Conservation (phyloP, 1,140 invertebrate species). For the Heliconius nattereri region DNA sequence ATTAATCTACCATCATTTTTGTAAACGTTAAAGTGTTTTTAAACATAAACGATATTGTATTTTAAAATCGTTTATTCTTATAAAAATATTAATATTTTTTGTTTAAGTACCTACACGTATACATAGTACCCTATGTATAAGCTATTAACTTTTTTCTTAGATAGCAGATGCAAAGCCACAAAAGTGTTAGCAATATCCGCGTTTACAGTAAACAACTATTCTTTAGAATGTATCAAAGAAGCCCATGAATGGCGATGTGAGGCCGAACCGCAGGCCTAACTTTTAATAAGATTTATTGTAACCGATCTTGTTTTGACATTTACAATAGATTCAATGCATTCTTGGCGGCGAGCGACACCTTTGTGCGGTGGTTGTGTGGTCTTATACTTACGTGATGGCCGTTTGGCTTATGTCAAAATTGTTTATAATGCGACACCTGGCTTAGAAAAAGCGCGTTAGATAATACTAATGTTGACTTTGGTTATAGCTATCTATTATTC, state of each 20-base stretch:
- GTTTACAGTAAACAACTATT: slow-evolving; percentile 64
- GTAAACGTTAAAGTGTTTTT: too few species aligned
- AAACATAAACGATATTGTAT: background rate
- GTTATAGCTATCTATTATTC: slow-evolving; percentile 49
- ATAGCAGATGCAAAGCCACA: slow-evolving; percentile 64
- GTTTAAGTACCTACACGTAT: background rate
- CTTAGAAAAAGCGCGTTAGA: slow-evolving; percentile 21
- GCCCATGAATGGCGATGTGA: slow-evolving; percentile 61
- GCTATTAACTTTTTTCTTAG: slow-evolving; percentile 36
- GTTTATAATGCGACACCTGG: slow-evolving; percentile 62
- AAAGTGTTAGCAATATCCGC: slow-evolving; percentile 52
- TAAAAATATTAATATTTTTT: background rate
- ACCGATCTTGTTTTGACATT: slow-evolving; percentile 77
- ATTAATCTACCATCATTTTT: too few species aligned
- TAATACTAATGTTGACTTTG: slow-evolving; percentile 32
- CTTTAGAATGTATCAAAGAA: slow-evolving; percentile 54
- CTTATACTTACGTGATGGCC: slow-evolving; percentile 50
- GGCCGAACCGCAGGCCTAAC: slow-evolving; percentile 45
- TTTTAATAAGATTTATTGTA: slow-evolving; percentile 80
- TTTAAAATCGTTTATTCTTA: background rate
- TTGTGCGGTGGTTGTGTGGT: slow-evolving; percentile 67
- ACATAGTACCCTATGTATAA: slow-evolving; percentile 7
- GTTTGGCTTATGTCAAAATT: slow-evolving; percentile 62
- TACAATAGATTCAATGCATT: slow-evolving; percentile 58
- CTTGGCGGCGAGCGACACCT: slow-evolving; percentile 60